Conservation (phyloP, 2,888 invertebrate genomes). For the Anagyrus pseudococci region DNA sequence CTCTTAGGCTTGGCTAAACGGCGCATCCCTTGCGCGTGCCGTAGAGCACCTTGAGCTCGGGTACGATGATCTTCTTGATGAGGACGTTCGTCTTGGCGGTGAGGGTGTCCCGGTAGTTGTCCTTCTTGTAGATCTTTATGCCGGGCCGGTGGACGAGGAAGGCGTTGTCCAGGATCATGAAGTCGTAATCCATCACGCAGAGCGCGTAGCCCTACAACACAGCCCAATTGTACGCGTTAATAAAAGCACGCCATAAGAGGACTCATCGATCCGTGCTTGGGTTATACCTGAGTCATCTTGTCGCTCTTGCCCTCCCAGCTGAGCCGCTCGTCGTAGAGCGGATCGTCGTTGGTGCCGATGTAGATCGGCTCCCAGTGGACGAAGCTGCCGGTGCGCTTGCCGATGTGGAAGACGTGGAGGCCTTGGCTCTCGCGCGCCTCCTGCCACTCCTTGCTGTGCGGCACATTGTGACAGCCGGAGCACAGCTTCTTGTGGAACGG, state of each 20-base stretch:
- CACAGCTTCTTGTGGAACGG: slow-evolving; percentile 92
- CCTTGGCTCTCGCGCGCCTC: slow-evolving; percentile 73
- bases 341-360: slow-evolving; percentile 88
- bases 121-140: slow-evolving; percentile 83
- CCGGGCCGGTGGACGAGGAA: slow-evolving; percentile 92
- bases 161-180: slow-evolving; percentile 92
- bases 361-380: slow-evolving; percentile 94
- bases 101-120: slow-evolving; percentile 77
- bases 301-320: slow-evolving; percentile 96
- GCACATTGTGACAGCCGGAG: slow-evolving; percentile 87
- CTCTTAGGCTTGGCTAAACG: slow-evolving; percentile 66
- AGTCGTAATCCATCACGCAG: slow-evolving; percentile 90
- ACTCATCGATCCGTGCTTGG: no score
- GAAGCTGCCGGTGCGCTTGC: slow-evolving; percentile 79
- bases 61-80: slow-evolving; percentile 81
- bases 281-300: slow-evolving; percentile 95
- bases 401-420: slow-evolving; percentile 83
- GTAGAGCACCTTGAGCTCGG: slow-evolving; percentile 84
- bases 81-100: slow-evolving; percentile 79
- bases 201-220: slow-evolving; percentile 81
- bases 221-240: neutral
- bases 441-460: slow-evolving; percentile 85
- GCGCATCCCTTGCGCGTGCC: slow-evolving; percentile 82
- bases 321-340: slow-evolving; percentile 87
- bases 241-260: neutral